Evolutionary conservation across 2,113 vertebrate genomes (phyloP).

Genomic region (Condylura cristata): DNA sequence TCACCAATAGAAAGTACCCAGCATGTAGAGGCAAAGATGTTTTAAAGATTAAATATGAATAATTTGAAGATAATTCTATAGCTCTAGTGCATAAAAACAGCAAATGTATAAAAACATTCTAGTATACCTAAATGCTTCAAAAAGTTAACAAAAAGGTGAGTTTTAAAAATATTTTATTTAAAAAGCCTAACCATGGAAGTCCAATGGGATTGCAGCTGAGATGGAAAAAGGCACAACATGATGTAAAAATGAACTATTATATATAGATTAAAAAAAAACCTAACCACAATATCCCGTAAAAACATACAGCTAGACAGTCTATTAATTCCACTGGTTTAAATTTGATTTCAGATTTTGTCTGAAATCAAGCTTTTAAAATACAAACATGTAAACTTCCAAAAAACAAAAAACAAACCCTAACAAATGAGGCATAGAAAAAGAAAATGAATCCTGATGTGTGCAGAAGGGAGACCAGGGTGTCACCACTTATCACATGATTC

Average conservation of each 20-base stretch:
- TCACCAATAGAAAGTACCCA: neutral
- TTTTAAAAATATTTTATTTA: constrained; percentile 64
- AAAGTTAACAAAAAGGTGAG: constrained; percentile 47
- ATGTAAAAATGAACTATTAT: too few species aligned
- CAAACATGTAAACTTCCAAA: neutral
- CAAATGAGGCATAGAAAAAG: neutral
- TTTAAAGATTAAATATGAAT: constrained; percentile 15
- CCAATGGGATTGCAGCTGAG: too few species aligned
- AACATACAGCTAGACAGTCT: neutral
- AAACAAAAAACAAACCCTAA: neutral
- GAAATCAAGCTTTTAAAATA: neutral
- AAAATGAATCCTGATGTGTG: neutral
- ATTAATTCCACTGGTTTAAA: neutral
- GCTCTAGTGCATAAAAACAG: neutral
- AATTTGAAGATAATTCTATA: constrained; percentile 30
- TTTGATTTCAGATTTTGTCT: neutral
- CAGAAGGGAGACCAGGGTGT: neutral
- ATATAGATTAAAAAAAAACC: too few species aligned
- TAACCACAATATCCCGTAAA: neutral
- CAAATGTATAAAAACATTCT: neutral
- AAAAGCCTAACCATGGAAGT: neutral
- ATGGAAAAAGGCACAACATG: too few species aligned
- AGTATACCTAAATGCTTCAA: neutral
- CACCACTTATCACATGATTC: neutral
- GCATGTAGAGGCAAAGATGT: neutral